These are phyloP conservation scores for Thera obeliscata DNA, from an alignment of 2,888 invertebrate species.

Conservation along the genomic window DNA sequence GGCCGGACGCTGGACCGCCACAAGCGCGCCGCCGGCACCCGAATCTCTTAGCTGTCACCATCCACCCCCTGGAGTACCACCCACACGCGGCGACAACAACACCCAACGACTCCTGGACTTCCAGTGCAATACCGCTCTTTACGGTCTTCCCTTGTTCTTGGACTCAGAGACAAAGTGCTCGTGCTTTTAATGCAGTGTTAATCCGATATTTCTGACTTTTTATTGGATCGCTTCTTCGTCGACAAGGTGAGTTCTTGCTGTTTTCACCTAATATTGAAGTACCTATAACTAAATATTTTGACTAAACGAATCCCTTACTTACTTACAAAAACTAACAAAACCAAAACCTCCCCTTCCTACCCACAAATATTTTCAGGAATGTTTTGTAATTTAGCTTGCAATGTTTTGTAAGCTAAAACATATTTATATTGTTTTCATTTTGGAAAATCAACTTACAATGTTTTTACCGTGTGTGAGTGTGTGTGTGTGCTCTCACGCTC, in stretches of 20 bases:
- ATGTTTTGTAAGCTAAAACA: too few relatives aligned
- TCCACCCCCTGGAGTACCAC: conserved; percentile 56
- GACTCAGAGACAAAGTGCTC: conserved; percentile 76
- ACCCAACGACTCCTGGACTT: conserved; percentile 49
- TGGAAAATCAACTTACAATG: too few relatives aligned
- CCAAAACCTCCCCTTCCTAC: not conserved
- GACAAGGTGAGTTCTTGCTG: conserved; percentile 65
- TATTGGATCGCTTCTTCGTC: conserved; percentile 76
- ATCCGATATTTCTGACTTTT: conserved; percentile 76
- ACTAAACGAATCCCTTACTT: not conserved
- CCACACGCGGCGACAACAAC: conserved; percentile 42
- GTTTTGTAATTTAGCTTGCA: too few relatives aligned
- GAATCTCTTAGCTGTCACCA: conserved; percentile 57
- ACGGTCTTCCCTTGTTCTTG: conserved; percentile 64
- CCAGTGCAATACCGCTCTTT: conserved; percentile 62
- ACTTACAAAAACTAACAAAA: not conserved
- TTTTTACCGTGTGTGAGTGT: too few relatives aligned
- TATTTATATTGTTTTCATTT: too few relatives aligned
- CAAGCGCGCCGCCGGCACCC: conserved; percentile 78
- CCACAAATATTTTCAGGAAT: not conserved
- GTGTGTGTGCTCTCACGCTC: too few relatives aligned
- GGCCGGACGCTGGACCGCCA: conserved; percentile 80
- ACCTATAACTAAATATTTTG: not conserved
- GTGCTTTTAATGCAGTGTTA: conserved; percentile 81
- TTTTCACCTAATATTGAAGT: not conserved